Evolutionary conservation across 2,888 invertebrate genomes (phyloP), one percentile per base, ranked within the genome.

Genomic region (Thereva unica): DNA sequence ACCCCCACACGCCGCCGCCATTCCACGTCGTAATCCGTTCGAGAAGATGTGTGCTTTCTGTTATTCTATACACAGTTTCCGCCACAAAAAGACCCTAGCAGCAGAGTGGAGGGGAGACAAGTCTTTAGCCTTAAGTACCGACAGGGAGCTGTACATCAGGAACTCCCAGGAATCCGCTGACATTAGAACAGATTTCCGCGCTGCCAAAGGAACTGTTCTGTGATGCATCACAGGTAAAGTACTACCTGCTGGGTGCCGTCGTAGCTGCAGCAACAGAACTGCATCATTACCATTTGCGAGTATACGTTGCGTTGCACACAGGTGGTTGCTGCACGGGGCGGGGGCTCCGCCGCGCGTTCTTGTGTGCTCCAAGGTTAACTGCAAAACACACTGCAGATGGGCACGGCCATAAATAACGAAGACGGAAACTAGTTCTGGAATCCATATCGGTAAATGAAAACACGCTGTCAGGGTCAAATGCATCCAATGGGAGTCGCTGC

Each of bases 211-310:
- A 47, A 45, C 59, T 47, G 47, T 47, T 47, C 59, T 42, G 12
- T n/a, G 38, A 38, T 23, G 23, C 59, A 65, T 65, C 65, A 68
- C 54, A 68, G 65, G 59, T 68, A 59, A 61, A 59, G 23, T 23
- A 23, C 65, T 65, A 64, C 65, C 56, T 68, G 64, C 47, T 55
- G 65, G 37, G 47, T 45, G 42, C 49, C 38, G 23, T 23, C 23
- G 38, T 37, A 47, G 49, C 35, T 59, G 47, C 59, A 38, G 42
- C 38, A 47, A 59, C 49, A 59, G 47, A 47, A 45, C 40, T n/a
- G 59, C 59, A 59, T 59, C 59, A 59, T 59, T 59, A 59, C 47
- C 23, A 23, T 23, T 37, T 49, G 47, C 12, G n/a, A 47, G 47
- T 49, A 10, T 59, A 47, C 34, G 37, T 40, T 38, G 38, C 47